phyloP scores from a whole-genome alignment of 1,140 invertebrate species.

The Drosophila nasuta region DNA sequence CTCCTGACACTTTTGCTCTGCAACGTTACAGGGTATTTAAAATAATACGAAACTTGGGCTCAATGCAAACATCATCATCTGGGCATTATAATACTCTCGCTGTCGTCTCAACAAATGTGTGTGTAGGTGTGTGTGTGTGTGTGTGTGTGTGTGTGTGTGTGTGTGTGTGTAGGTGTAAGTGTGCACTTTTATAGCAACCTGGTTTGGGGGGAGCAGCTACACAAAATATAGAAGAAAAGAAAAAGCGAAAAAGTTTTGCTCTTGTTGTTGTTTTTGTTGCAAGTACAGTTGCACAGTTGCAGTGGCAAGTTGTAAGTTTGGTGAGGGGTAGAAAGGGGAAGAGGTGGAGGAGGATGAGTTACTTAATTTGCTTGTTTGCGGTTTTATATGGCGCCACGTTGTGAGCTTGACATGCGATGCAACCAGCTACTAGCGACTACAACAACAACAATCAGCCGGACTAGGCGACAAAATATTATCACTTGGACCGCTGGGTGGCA shows the following conservation, averaged over 20 bases:
- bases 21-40: conserved; percentile 22
- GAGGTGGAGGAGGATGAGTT: conserved; percentile 34
- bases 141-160: background rate
- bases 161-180: conserved; percentile 4
- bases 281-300: conserved; percentile 29
- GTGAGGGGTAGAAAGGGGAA: background rate
- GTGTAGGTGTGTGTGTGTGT: background rate
- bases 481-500: conserved; percentile 8
- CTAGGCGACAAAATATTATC: no score
- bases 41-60: conserved; percentile 12
- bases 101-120: conserved; percentile 14
- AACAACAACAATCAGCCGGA: no score
- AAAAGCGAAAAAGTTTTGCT: conserved; percentile 37
- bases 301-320: conserved; percentile 17
- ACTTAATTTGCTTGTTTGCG: conserved; percentile 60
- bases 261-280: background rate
- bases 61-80: conserved; percentile 60
- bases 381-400: conserved; percentile 17
- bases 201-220: background rate
- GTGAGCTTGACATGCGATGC: background rate
- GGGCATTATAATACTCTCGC: conserved; percentile 44
- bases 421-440: no score
- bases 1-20: background rate
- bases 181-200: conserved; percentile 23
- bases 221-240: background rate